Conservation (phyloP, 2,888 invertebrate species). For the Graphium colonna region DNA sequence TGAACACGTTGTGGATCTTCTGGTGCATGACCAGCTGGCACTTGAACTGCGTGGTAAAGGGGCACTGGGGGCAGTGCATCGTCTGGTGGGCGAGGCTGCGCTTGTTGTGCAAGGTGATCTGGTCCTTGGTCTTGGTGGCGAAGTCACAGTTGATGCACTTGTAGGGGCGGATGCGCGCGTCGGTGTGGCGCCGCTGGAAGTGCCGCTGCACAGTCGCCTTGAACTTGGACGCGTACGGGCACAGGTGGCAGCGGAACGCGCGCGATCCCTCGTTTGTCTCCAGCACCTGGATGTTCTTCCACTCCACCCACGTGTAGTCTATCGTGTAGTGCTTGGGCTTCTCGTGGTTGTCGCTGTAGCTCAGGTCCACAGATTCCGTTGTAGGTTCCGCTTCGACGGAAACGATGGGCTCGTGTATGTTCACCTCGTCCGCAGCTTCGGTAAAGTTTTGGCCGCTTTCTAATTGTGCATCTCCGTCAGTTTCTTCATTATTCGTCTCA, state of each 20-base stretch:
- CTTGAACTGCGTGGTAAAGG: constrained; percentile 46
- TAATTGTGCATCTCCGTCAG: not conserved
- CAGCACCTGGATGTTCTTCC: constrained; percentile 51
- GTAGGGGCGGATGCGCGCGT: constrained; percentile 46
- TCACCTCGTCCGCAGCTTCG: not conserved
- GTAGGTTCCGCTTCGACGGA: not conserved
- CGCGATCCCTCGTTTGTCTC: constrained; percentile 44
- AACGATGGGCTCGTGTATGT: not conserved
- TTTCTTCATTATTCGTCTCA: constrained; percentile 27
- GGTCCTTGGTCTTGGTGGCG: constrained; percentile 61
- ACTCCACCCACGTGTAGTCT: constrained; percentile 47
- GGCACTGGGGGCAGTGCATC: constrained; percentile 42
- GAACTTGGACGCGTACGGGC: constrained; percentile 50
- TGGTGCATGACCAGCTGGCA: constrained; percentile 53
- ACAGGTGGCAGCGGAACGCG: constrained; percentile 53
- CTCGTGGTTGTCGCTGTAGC: constrained; percentile 16
- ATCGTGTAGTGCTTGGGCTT: constrained; percentile 41
- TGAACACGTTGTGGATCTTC: constrained; percentile 49
- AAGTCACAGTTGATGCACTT: constrained; percentile 60
- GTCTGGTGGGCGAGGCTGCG: constrained; percentile 40
- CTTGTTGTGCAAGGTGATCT: constrained; percentile 58
- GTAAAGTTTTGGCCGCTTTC: not conserved
- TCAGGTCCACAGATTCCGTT: not conserved
- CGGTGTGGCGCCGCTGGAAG: constrained; percentile 57
- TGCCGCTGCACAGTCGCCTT: constrained; percentile 62